A percentile compares a stretch with the other conserved stretches of the same genome.
phyloP scores from a whole-genome alignment of 2,113 vertebrate species.

The Odocoileus hemionus region DNA sequence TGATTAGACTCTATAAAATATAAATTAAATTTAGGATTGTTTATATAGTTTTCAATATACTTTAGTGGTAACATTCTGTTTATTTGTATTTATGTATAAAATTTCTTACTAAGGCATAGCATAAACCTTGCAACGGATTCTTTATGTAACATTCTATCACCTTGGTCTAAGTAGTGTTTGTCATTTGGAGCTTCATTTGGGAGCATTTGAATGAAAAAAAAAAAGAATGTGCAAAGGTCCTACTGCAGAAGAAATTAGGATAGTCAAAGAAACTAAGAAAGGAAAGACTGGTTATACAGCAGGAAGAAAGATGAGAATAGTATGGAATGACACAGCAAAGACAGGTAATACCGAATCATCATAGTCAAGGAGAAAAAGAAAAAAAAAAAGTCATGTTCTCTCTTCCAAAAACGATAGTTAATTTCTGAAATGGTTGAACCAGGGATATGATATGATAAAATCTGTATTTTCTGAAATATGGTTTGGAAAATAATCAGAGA shows the following conservation, averaged over 20 bases:
- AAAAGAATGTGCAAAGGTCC: not conserved
- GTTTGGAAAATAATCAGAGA: not conserved
- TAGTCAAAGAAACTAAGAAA: not conserved
- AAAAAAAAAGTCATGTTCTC: not conserved
- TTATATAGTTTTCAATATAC: not conserved
- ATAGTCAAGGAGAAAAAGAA: not conserved
- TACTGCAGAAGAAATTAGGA: not conserved
- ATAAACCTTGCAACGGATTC: not conserved
- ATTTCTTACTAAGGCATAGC: not conserved
- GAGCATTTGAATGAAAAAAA: not conserved
- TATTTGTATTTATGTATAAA: not conserved
- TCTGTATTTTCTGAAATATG: not conserved
- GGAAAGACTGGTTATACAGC: not conserved
- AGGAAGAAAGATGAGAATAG: not conserved
- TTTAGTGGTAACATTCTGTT: not conserved
- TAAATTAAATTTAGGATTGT: not conserved
- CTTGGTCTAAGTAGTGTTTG: not conserved
- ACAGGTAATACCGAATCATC: not conserved
- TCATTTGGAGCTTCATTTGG: not conserved
- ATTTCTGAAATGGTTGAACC: not conserved
- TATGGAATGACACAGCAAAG: not conserved
- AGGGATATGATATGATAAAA: not conserved
- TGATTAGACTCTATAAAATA: not conserved
- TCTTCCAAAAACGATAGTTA: not conserved
- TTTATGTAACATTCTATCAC: not conserved